Conservation (phyloP, 92 coral and sea anemone species). For the Palythoa grandiflora region DNA sequence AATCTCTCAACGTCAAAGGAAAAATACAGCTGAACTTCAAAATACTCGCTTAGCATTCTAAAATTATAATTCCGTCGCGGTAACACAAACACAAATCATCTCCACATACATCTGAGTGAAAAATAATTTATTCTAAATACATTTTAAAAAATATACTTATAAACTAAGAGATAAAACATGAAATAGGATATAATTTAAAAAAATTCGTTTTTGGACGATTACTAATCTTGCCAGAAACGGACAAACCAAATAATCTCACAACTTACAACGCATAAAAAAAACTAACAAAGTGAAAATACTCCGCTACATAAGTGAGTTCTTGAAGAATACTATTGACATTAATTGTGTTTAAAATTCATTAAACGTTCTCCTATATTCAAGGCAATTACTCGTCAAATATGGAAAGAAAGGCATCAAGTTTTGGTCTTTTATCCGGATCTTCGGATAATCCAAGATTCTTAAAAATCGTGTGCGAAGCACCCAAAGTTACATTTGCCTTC, state of each 20-base stretch:
- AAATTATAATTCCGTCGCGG: too few species aligned
- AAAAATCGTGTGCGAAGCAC: not conserved
- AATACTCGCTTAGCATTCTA: not conserved
- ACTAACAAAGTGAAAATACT: not conserved
- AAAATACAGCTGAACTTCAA: not conserved
- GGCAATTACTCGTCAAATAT: not conserved
- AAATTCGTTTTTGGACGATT: not conserved
- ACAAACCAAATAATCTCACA: not conserved
- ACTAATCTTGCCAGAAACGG: not conserved
- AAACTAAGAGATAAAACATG: not conserved
- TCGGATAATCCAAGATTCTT: not conserved
- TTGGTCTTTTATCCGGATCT: conserved; percentile 1
- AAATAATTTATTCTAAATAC: not conserved
- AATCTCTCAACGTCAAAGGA: not conserved
- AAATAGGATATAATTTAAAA: not conserved
- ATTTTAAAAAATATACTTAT: too few species aligned
- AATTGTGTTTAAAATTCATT: not conserved
- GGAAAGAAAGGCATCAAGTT: conserved; percentile 1
- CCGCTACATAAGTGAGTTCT: not conserved
- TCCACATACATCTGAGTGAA: not conserved
- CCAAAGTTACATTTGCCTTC: not conserved
- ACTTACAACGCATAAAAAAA: not conserved
- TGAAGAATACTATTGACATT: not conserved
- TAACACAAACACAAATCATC: not conserved
- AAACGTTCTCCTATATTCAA: not conserved